Conservation (phyloP, 2,888 invertebrate species). For the Branchipolynoe longqiensis region DNA sequence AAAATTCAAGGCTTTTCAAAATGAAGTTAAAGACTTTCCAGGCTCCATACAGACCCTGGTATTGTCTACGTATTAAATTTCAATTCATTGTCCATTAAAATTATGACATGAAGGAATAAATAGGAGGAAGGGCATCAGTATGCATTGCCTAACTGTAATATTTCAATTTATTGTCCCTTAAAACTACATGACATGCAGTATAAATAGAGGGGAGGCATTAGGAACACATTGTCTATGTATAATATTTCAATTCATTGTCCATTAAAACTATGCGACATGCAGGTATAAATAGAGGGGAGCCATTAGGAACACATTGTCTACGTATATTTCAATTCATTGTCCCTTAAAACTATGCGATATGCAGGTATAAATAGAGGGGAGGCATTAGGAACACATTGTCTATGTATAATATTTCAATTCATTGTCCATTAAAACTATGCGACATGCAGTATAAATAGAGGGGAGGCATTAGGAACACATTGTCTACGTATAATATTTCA, state of each 20-base stretch:
- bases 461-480: background rate
- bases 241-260: background rate
- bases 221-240: too few relatives aligned
- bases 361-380: background rate
- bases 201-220: background rate
- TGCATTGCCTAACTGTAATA: background rate
- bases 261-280: too few relatives aligned
- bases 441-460: background rate
- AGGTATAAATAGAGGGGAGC: too few relatives aligned
- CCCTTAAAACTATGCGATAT: background rate
- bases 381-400: background rate
- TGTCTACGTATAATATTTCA: background rate
- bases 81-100: background rate
- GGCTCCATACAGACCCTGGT: too few relatives aligned
- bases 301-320: too few relatives aligned
- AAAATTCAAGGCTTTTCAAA: too few relatives aligned
- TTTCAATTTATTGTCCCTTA: background rate
- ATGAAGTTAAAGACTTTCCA: too few relatives aligned
- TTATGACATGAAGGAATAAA: background rate
- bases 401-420: background rate
- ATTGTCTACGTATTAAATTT: too few relatives aligned
- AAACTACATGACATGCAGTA: background rate
- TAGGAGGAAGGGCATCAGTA: background rate
- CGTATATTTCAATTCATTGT: too few relatives aligned
- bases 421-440: background rate